Percentiles rank a stretch among this genome's conserved stretches.
phyloP scores from a whole-genome alignment of 2,888 invertebrate species.

The Caprella mutica region DNA sequence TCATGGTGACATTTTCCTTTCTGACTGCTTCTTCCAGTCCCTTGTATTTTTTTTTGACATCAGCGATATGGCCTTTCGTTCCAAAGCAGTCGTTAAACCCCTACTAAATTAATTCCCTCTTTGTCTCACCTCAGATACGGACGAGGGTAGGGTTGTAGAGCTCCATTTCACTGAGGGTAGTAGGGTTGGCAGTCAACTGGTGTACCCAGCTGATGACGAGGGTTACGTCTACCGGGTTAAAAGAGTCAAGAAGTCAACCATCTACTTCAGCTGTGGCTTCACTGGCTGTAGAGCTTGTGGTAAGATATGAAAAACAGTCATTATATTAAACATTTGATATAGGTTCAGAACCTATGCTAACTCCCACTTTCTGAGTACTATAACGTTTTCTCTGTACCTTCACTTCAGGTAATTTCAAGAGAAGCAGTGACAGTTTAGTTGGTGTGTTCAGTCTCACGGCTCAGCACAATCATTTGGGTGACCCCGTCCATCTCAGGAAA shows the following conservation, averaged over 20 bases:
- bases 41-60: no score
- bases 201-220: conserved; percentile 7
- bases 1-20: no score
- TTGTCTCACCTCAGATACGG: no score
- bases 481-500: neutral
- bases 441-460: conserved; percentile 8
- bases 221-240: conserved; percentile 9
- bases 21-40: no score
- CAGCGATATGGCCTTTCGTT: no score
- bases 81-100: no score
- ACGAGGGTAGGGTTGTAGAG: neutral
- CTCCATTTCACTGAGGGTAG: conserved; percentile 5
- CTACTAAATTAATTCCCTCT: no score
- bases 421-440: neutral
- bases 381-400: no score
- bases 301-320: no score
- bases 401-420: conserved; percentile 10
- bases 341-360: no score
- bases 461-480: conserved; percentile 6
- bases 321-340: no score
- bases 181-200: conserved; percentile 3
- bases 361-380: no score
- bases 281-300: conserved; percentile 8
- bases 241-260: conserved; percentile 8
- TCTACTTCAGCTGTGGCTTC: conserved; percentile 9